phyloP scores from a whole-genome alignment of 1,140 invertebrate genomes.

The Tetragnatha versicolor region DNA sequence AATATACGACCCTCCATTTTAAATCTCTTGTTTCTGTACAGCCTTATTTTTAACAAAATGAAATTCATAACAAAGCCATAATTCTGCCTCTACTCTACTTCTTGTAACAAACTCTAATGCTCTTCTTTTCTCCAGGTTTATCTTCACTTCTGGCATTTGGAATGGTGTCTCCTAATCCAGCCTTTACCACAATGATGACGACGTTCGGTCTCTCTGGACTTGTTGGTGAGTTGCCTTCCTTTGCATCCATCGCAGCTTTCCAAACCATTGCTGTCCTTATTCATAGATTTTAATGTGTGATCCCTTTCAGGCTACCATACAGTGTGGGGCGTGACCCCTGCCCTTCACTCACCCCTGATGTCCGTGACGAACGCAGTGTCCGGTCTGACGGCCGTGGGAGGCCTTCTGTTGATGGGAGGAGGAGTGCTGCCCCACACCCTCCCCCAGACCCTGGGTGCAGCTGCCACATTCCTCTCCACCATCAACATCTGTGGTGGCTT shows the following conservation, averaged over 20 bases:
- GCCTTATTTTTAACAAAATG: background rate
- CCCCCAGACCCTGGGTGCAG: slow-evolving; percentile 75
- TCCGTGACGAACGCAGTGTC: slow-evolving; percentile 92
- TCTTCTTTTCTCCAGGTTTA: slow-evolving; percentile 67
- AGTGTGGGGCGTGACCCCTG: slow-evolving; percentile 90
- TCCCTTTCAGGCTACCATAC: slow-evolving; percentile 76
- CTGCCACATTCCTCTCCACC: slow-evolving; percentile 86
- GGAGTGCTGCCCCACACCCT: slow-evolving; percentile 76
- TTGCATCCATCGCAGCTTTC: too few species aligned
- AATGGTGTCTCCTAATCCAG: slow-evolving; percentile 77
- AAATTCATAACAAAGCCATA: background rate
- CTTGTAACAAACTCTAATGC: background rate
- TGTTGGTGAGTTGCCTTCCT: slow-evolving; percentile 72
- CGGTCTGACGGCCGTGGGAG: slow-evolving; percentile 89
- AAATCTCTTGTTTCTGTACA: too few species aligned
- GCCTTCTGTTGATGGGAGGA: slow-evolving; percentile 81
- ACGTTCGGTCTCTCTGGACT: slow-evolving; percentile 83
- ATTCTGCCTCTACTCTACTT: too few species aligned
- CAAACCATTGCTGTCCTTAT: too few species aligned
- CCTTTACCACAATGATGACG: slow-evolving; percentile 86
- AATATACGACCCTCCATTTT: too few species aligned
- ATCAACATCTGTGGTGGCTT: slow-evolving; percentile 93
- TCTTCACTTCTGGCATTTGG: slow-evolving; percentile 76
- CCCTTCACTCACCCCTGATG: slow-evolving; percentile 90
- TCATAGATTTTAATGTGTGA: slow-evolving; percentile 1